Base-by-base conservation (phyloP, 2,113 vertebrate species). In the Aspiorhynchus laticeps region DNA sequence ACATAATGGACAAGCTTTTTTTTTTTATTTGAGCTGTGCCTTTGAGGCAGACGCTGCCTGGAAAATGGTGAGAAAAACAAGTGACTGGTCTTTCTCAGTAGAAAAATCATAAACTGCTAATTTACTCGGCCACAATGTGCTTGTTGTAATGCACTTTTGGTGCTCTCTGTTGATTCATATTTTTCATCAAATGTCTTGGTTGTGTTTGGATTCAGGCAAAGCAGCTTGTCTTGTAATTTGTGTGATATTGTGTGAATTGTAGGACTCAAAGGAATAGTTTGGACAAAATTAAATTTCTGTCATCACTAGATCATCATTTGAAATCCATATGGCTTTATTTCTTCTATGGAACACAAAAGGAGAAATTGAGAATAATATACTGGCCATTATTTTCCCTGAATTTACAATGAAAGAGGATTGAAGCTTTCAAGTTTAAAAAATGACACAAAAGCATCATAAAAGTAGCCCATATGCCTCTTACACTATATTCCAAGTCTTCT, bases 11-110 rank as follows among this genome's bases (percentile, higher is more conserved):
- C 33, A 24, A 11, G 69, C n/a, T 48, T 41, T 74, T 73, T 28
- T 31, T 15, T n/a, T n/a, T 87, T 21, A 65, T 41, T 61, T 8
- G 8, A 46, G 53, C 15, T 59, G 14, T 53, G 56, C 21, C 12
- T 56, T 65, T 21, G 33, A 85, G 78, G 81, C 80, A 21, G 31
- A 79, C 24, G 33, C 56, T 15, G 21, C 48, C 36, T 33, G 5
- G 26, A 41, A 67, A 63, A 74, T 82, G n/a, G 59, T 78, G 74
- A 77, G 80, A 51, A 76, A 65, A 74, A 73, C 6, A 69, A 71
- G 12, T 26, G 9, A 21, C 19, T 33, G 51, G 48, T 53, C 43
- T 51, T 78, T 78, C 33, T 43, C 61, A 51, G 2, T 24, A 7
- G 5, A 9, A 61, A 43, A 86, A 36, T 43, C 36, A 26, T 9